Evolutionary conservation across 2,797 vertebrate species (phyloP).

Genomic region (Pangasius sanitwongsei): DNA sequence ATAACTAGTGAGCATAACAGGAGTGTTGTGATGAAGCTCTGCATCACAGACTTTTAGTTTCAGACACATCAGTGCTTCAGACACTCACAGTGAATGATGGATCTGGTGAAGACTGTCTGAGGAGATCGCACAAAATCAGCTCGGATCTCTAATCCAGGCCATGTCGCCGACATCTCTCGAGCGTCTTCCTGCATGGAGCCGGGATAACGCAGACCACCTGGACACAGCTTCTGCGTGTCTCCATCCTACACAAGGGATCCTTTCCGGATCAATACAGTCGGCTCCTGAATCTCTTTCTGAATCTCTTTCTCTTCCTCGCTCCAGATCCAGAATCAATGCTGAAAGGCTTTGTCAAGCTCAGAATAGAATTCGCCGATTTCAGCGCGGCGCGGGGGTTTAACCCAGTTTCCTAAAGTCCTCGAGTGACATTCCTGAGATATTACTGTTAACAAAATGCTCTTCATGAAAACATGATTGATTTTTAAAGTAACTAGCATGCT

Average conservation of each 20-base stretch:
- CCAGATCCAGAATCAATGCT: slow-evolving; percentile 32
- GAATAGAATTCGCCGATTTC: neutral
- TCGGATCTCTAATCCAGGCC: slow-evolving; percentile 50
- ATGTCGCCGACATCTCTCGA: slow-evolving; percentile 37
- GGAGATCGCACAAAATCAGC: neutral
- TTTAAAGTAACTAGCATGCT: neutral
- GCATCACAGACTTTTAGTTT: neutral
- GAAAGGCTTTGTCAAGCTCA: slow-evolving; percentile 28
- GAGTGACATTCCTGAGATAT: neutral
- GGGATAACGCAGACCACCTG: slow-evolving; percentile 51
- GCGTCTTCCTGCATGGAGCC: slow-evolving; percentile 30
- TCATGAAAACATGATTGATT: neutral
- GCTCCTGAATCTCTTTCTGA: slow-evolving; percentile 40
- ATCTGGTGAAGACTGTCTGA: neutral
- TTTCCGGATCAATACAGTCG: slow-evolving; percentile 53
- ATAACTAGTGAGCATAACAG: neutral
- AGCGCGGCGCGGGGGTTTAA: neutral
- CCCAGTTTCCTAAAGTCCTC: neutral
- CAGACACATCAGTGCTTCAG: neutral
- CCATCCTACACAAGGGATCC: slow-evolving; percentile 28
- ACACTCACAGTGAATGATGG: neutral
- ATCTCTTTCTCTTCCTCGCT: slow-evolving; percentile 19
- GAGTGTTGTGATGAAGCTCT: neutral
- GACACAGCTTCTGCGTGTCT: slow-evolving; percentile 34
- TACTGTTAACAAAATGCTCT: neutral